These are phyloP conservation scores for Theristicus caerulescens DNA, from an alignment of 2,113 vertebrate genomes.

Conservation along the genomic window DNA sequence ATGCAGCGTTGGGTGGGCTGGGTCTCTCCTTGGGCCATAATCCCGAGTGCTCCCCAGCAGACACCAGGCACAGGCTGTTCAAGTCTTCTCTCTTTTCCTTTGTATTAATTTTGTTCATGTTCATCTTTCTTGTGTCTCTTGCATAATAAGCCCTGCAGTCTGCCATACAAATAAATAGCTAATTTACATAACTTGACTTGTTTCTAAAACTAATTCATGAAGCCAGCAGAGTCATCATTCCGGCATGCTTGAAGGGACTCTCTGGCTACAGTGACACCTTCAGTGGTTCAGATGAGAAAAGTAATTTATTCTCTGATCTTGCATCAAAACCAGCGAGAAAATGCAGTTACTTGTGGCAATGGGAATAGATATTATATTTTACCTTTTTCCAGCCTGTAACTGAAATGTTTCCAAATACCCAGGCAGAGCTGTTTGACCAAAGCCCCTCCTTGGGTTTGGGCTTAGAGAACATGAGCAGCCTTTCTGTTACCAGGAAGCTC, in stretches of 20 bases:
- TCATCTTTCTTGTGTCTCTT: not conserved
- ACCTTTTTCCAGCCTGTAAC: not conserved
- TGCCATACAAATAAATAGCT: not conserved
- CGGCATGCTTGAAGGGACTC: not conserved
- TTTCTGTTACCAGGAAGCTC: not conserved
- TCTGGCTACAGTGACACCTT: not conserved
- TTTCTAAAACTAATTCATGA: not conserved
- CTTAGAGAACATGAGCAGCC: not conserved
- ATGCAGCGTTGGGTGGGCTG: not conserved
- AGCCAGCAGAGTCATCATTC: not conserved
- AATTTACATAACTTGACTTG: not conserved
- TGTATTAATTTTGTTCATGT: not conserved
- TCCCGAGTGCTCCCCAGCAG: rapidly evolving
- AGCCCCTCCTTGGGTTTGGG: not conserved
- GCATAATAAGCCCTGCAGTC: not conserved
- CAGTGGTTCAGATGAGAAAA: not conserved
- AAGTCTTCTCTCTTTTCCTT: not conserved
- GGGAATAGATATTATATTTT: not conserved
- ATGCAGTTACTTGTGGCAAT: not conserved
- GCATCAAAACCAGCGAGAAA: not conserved
- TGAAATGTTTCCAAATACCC: not conserved
- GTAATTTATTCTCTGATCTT: not conserved
- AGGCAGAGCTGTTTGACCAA: not conserved
- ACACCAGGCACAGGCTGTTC: not conserved
- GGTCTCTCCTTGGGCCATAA: too few species aligned